Percentiles rank a stretch among this genome's conserved stretches.
phyloP scores from a whole-genome alignment of 37 sponge, comb jelly and placozoan species.

The Hexactinellida sp. region DNA sequence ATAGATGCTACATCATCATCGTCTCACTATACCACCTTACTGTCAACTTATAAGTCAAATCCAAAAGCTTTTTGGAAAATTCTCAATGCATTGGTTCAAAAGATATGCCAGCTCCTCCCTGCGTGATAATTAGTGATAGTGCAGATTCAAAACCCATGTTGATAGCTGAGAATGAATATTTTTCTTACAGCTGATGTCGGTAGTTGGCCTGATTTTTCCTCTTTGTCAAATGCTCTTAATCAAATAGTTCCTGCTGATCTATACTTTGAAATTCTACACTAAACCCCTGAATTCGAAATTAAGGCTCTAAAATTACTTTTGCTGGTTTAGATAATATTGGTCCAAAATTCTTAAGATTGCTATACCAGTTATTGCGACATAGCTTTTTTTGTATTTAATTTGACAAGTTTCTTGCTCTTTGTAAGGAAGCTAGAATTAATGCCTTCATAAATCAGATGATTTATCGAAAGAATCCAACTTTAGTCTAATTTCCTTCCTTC shows the following conservation, averaged over 20 bases:
- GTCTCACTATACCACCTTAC: background rate
- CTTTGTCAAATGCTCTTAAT: background rate
- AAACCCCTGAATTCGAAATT: background rate
- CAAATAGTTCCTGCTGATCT: background rate
- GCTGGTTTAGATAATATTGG: background rate
- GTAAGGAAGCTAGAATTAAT: background rate
- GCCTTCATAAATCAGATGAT: background rate
- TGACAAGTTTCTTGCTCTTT: background rate
- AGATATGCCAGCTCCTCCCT: background rate
- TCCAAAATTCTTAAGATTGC: no score
- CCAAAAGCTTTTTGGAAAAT: no score
- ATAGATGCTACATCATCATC: background rate
- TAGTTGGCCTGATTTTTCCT: background rate
- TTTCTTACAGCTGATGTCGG: background rate
- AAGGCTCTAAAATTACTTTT: background rate
- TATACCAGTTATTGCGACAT: background rate
- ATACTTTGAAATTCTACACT: background rate
- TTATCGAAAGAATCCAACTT: no score
- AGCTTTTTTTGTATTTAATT: background rate
- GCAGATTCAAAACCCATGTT: background rate
- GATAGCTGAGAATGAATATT: background rate
- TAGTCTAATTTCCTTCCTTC: background rate
- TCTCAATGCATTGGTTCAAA: background rate
- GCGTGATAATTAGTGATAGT: background rate
- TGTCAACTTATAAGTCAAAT: background rate